These are phyloP conservation scores for Octodonta nipae DNA, from an alignment of 2,888 invertebrate genomes.

Conservation along the genomic window DNA sequence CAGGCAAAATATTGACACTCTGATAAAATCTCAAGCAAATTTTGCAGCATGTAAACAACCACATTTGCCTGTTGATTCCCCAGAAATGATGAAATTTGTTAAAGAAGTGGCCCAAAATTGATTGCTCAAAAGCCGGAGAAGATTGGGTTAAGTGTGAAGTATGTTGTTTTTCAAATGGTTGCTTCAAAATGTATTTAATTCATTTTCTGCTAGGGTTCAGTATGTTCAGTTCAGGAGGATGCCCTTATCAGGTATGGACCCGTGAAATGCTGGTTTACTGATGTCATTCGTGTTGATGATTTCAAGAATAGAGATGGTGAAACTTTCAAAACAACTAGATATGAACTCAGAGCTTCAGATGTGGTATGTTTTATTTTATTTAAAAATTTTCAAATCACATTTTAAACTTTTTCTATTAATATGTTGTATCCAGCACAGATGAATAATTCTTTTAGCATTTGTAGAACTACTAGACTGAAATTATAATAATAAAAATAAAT, in stretches of 20 bases:
- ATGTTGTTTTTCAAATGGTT: constrained; percentile 9
- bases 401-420: no score
- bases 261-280: constrained; percentile 47
- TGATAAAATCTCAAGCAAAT: constrained; percentile 36
- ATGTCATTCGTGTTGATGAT: constrained; percentile 58
- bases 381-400: no score
- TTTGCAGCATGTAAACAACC: constrained; percentile 50
- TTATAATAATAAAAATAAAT: no score
- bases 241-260: constrained; percentile 35
- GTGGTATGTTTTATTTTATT: constrained; percentile 38
- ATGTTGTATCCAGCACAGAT: no score
- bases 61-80: constrained; percentile 49
- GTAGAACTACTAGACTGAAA: no score
- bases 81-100: constrained; percentile 62
- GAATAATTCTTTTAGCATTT: no score
- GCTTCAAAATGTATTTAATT: no score
- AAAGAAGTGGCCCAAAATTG: constrained; percentile 46
- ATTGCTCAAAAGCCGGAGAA: constrained; percentile 44
- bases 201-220: constrained; percentile 32
- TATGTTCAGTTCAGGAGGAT: constrained; percentile 39
- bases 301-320: constrained; percentile 42
- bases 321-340: constrained; percentile 40
- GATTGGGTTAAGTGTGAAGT: constrained; percentile 74
- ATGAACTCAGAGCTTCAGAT: constrained; percentile 53
- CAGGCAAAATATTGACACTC: constrained; percentile 37